Base-by-base conservation (phyloP, 2,888 invertebrate genomes). In the Drosophila lacicola region DNA sequence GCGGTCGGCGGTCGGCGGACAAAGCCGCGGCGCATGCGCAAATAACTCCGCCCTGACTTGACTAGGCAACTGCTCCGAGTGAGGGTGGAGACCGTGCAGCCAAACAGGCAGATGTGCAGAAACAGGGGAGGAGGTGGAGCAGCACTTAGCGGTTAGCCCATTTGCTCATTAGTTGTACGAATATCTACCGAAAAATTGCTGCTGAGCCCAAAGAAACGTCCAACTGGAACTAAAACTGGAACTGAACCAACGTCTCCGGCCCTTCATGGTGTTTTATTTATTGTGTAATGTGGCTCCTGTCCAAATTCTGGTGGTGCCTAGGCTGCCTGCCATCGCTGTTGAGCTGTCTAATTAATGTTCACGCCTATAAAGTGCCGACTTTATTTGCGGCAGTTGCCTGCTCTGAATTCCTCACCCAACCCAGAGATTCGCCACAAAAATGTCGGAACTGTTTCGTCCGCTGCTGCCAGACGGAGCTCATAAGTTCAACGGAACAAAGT, bases 261-360 rank as follows among this genome's bases (percentile, higher is more conserved):
- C 39, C 70, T 58, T 70, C 37, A 50, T 33, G 55, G 72, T 17
- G 57, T 65, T 73, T 74, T 74, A 80, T 80, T 82, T 82, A 77
- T 82, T 77, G 71, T 69, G 73, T 68, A 67, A 80, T 74, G 77
- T 54, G 34, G 51, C 70, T 74, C 60, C 67, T 76, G 75, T 49
- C 63, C 49, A 55, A 75, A 69, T 76, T 62, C 67, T 70, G 63
- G 49, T 44, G 60, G 34, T 45, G 49, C 62, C 60, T 21, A 56
- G 56, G 47, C 68, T 41, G 74, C 21, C 42, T 53, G 60, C 44
- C 19, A 39, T 39, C 34, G 39, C 74, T 56, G 57, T 60, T 49
- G 50, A 54, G 49, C 58, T 87, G 87, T 77, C 87, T 83, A 83
- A 83, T 87, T 83, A 87, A 84, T 84, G 80, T 78, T 83, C 73